These are phyloP conservation scores for Zoroaster sp. DNA, from an alignment of 53 echinoderm and acorn worm species.

Conservation along the genomic window DNA sequence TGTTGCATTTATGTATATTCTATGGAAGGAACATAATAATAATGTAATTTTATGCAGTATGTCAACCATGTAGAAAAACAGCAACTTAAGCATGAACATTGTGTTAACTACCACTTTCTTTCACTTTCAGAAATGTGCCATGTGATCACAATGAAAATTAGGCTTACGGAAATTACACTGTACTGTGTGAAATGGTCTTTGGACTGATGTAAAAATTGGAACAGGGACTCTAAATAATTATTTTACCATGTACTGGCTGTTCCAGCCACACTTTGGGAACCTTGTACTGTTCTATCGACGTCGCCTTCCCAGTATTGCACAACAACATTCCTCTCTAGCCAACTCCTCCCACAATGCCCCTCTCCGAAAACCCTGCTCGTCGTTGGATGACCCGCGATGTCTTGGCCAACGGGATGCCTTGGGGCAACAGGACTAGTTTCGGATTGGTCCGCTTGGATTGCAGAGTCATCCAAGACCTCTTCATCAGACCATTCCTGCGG, in stretches of 20 bases:
- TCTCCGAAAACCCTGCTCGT: neutral
- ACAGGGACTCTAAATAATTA: no score
- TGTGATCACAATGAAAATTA: no score
- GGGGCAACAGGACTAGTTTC: neutral
- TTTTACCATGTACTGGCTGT: slow-evolving; percentile 71
- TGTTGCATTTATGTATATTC: no score
- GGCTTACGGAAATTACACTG: no score
- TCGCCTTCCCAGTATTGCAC: slow-evolving; percentile 81
- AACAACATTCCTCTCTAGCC: slow-evolving; percentile 52
- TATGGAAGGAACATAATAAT: no score
- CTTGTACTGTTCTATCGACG: slow-evolving; percentile 2
- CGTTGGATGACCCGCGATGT: neutral
- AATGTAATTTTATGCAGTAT: no score
- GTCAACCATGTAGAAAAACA: no score
- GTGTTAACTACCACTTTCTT: no score
- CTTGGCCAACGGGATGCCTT: neutral
- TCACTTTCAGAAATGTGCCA: no score
- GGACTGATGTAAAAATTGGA: no score
- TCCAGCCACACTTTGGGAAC: slow-evolving; percentile 19
- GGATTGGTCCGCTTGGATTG: slow-evolving; percentile 47
- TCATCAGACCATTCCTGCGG: slow-evolving; percentile 81
- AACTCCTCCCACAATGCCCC: slow-evolving; percentile 52
- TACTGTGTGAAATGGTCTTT: no score
- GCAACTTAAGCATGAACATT: no score
- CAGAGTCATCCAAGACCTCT: slow-evolving; percentile 59